Conservation (phyloP, 2,113 vertebrate species). For the Gallinago paraguaiae region DNA sequence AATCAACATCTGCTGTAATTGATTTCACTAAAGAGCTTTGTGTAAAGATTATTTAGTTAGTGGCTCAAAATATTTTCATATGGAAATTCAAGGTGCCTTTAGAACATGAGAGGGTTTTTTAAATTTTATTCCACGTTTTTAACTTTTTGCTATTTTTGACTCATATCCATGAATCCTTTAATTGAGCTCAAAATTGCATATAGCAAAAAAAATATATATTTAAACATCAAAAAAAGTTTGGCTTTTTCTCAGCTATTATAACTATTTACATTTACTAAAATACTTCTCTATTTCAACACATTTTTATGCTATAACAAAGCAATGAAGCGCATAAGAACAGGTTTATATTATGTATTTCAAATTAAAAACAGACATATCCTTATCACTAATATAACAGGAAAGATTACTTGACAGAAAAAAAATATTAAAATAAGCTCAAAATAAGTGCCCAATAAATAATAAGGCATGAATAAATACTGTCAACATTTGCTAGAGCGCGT, state of each 20-base stretch:
- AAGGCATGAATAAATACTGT: background rate
- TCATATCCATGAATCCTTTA: background rate
- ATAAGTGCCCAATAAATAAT: background rate
- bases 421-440: background rate
- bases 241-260: background rate
- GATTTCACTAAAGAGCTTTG: background rate
- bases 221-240: background rate
- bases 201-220: background rate
- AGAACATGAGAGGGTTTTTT: background rate
- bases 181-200: background rate
- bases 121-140: background rate
- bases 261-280: background rate
- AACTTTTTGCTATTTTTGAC: background rate
- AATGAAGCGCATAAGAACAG: background rate
- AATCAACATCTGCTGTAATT: background rate
- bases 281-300: background rate
- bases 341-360: background rate
- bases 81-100: background rate
- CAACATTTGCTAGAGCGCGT: background rate
- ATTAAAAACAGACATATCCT: background rate
- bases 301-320: background rate
- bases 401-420: background rate
- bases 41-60: background rate
- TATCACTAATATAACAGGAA: background rate
- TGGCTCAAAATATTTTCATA: background rate